Evolutionary conservation across 1,140 invertebrate genomes (phyloP).

Genomic region (Drosophila ogumai): DNA sequence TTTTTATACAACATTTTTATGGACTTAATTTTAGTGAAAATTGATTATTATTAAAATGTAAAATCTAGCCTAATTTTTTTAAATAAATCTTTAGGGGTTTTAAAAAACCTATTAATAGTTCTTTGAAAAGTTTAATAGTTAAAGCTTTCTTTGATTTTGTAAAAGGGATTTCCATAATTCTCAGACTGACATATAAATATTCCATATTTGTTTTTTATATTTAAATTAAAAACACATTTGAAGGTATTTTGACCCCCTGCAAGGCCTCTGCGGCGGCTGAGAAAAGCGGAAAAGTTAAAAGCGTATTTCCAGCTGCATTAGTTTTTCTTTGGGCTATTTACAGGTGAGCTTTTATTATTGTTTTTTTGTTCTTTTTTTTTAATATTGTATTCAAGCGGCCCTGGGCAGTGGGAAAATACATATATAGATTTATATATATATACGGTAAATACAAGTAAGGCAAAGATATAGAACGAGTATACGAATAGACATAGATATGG

Average conservation of each 20-base stretch:
- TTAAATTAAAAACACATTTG: not conserved
- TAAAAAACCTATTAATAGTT: not conserved
- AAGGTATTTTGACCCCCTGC: not conserved
- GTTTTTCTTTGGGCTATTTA: constrained; percentile 27
- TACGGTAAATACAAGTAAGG: not conserved
- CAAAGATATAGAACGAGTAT: constrained; percentile 34
- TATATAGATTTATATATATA: not conserved
- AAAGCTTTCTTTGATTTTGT: not conserved
- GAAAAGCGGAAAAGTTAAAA: constrained; percentile 23
- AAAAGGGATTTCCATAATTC: not conserved
- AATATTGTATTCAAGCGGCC: constrained; percentile 31
- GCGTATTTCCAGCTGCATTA: constrained; percentile 35
- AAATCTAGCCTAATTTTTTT: too few species aligned
- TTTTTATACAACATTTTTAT: too few species aligned
- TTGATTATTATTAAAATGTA: too few species aligned
- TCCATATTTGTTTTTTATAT: not conserved
- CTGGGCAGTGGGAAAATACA: constrained; percentile 25
- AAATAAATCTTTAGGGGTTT: too few species aligned
- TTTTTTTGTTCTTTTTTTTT: not conserved
- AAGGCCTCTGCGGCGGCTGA: constrained; percentile 11
- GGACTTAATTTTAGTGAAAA: too few species aligned
- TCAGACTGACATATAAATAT: not conserved
- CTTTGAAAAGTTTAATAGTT: not conserved
- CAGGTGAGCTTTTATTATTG: constrained; percentile 15
- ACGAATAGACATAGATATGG: constrained; percentile 35